A percentile compares a stretch with the other conserved stretches of the same genome.
phyloP scores from a whole-genome alignment of 2,888 invertebrate species.

The Xanthia icteritia region DNA sequence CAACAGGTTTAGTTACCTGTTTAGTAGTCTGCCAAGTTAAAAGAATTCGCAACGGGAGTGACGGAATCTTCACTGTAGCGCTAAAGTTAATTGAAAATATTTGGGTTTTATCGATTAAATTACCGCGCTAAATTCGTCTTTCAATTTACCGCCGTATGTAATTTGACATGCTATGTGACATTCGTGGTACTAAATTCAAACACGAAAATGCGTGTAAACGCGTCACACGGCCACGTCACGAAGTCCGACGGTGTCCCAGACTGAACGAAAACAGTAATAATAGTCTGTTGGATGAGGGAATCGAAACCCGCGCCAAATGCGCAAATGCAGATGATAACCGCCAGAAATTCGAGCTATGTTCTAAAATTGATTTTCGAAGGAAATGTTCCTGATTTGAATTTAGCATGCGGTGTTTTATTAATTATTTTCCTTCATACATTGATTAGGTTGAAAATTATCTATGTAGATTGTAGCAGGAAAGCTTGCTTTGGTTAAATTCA shows the following conservation, averaged over 20 bases:
- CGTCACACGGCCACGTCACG: constrained; percentile 27
- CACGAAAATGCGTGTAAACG: not conserved
- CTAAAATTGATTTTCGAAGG: constrained; percentile 31
- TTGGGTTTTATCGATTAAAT: not conserved
- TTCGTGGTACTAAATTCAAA: constrained; percentile 12
- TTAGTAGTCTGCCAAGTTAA: not conserved
- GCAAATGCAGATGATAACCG: constrained; percentile 50
- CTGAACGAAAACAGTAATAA: constrained; percentile 53
- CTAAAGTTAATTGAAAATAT: constrained; percentile 1
- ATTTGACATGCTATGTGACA: constrained; percentile 15
- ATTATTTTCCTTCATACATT: not conserved
- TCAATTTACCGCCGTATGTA: constrained; percentile 16
- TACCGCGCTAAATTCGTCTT: constrained; percentile 21
- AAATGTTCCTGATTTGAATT: constrained; percentile 9
- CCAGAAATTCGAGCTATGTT: constrained; percentile 38
- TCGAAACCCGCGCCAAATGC: constrained; percentile 67
- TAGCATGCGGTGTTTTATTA: not conserved
- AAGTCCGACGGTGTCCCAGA: constrained; percentile 32
- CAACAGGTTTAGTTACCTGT: not conserved
- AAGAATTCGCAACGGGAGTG: not conserved
- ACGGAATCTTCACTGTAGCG: not conserved
- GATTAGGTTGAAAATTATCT: not conserved
- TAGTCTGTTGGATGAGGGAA: constrained; percentile 50
- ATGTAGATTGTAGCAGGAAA: not conserved
- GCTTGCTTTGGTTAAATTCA: not conserved